Base-by-base conservation (phyloP, 2,888 invertebrate species). In the Clepsis dumicolana region DNA sequence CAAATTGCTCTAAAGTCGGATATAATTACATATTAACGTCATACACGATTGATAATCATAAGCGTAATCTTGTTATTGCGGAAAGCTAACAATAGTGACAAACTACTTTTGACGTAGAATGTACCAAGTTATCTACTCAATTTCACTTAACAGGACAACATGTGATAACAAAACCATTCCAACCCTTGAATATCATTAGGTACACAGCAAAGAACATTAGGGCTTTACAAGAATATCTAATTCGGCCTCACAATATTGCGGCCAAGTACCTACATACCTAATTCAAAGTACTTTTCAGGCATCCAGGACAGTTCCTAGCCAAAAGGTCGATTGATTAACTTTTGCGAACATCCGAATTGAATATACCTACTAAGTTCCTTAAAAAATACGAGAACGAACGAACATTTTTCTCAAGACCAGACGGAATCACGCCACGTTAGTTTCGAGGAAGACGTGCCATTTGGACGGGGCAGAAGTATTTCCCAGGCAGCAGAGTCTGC, bases 221-320 rank as follows among this genome's bases (percentile, higher is more conserved):
- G 48, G 48, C 48, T 48, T 48, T 21, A 48, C 48, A 48, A 48
- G 48, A 48, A 21, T 12, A 21, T n/a, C 10, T 3, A 48, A 48
- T 48, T 21, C 21, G 18, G 12, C 48, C 21, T 21, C 21, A 21
- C 21, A 10, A 4, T 12, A 12, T 48, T 18, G 44, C 18, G 8
- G 44, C 18, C 18, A 48, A 48, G 12, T 35, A 10, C 7, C 2
- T n/a, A n/a, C 8, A 10, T 10, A 10, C 5, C 12, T 21, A 48
- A 48, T 4, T 21, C 48, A 48, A 48, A 48, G 48, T 21, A 21
- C 48, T 21, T 10, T 21, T 21, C 21, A 48, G n/a, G 2, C 21
- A 21, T 48, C 12, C 12, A 2, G 35, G 8, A 35, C 35, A 35
- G 5, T 35, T 5, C 8, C 35, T 35, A 48, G 12, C 10, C 8